Conservation (phyloP, 1,140 invertebrate genomes). For the Venturia canescens region DNA sequence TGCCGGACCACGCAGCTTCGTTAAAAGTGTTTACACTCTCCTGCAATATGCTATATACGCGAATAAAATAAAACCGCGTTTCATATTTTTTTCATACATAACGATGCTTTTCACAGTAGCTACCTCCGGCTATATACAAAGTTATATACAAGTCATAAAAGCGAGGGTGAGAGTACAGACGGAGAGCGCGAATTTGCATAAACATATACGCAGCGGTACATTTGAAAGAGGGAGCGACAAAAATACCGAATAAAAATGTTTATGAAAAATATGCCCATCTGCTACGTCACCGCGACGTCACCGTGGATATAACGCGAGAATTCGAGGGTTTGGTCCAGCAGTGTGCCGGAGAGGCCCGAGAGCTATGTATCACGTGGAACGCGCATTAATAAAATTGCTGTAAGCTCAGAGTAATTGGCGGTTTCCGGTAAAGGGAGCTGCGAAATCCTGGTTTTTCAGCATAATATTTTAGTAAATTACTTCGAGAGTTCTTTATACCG, state of each 20-base stretch:
- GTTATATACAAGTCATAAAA: neutral
- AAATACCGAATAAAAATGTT: neutral
- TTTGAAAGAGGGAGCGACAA: neutral
- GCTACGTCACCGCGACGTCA: neutral
- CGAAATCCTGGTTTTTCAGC: neutral
- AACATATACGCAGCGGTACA: too few relatives aligned
- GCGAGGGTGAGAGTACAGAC: neutral
- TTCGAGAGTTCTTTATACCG: neutral
- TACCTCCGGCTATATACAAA: too few relatives aligned
- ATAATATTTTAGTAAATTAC: constrained; percentile 2
- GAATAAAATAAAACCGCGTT: neutral
- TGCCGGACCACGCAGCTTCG: constrained; percentile 10
- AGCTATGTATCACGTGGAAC: neutral
- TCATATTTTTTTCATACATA: too few relatives aligned
- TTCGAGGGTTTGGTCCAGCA: neutral
- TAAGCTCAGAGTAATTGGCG: constrained; percentile 1
- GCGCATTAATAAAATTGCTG: neutral
- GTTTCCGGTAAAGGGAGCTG: neutral
- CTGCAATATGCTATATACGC: neutral
- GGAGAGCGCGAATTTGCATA: neutral
- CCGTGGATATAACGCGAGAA: neutral
- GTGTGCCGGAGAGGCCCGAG: neutral
- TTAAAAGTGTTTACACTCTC: neutral
- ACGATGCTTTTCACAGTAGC: too few relatives aligned
- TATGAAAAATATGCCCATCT: constrained; percentile 4